Evolutionary conservation across 2,797 vertebrate species (phyloP), one percentile per base, ranked within the genome.

Genomic region (Xiphophorus birchmanni): DNA sequence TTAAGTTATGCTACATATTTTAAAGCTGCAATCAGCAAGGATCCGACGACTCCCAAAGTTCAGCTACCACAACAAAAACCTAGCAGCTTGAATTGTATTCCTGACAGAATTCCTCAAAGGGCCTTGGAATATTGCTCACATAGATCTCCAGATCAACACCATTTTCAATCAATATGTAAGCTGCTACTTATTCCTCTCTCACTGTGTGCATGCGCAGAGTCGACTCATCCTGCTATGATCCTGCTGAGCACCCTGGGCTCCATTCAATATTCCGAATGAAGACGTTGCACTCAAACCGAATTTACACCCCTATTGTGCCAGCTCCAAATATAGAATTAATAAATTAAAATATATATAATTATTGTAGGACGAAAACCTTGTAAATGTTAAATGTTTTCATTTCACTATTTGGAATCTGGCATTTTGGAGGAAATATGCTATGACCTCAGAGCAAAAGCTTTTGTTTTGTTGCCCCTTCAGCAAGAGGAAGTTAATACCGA

Each of bases 211-310:
- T 89, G 82, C 74, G 78, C 73, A 78, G 78, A 80, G 86, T 86
- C 82, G 88, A 91, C 82, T 93, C 90, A 92, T 89, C 77, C 81
- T 72, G 63, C 74, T 71, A 80, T 71, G 82, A 85, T 84, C 80
- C 75, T 50, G 67, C 83, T 84, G 75, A 54, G 76, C 85, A 89
- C 84, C 86, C 75, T 79, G 83, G 79, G 82, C 75, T 89, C 80
- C 76, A 82, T 90, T 93, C 87, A 87, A 78, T 88, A 88, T 86
- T 81, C 79, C 79, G 54, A 83, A 83, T 48, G 12, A 77, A 32
- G 77, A 60, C 80, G 78, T 81, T 79, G 65, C 75, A 87, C 82
- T 89, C 87, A 91, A 84, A 73, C 84, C 87, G 35, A 82, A 87
- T 89, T 87, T 76, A 73, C 84, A 84, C 83, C 82, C 84, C 78